phyloP scores from a whole-genome alignment of 1,140 invertebrate genomes.

The Aplysia californica region DNA sequence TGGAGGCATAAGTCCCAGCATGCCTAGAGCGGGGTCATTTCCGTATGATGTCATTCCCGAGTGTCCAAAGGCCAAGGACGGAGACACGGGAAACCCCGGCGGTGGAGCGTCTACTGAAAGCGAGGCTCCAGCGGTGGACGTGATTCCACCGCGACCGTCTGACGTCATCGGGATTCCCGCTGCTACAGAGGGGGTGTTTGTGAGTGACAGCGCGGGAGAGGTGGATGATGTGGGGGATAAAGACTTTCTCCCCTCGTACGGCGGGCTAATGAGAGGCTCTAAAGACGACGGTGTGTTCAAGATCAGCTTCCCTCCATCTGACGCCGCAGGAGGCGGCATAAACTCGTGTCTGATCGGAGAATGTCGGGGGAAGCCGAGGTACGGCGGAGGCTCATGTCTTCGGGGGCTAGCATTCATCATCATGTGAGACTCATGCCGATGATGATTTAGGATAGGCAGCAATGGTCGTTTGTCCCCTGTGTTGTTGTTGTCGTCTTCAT shows the following conservation, averaged over 20 bases:
- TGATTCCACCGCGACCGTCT: background rate
- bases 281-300: slow-evolving; percentile 17
- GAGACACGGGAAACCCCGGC: background rate
- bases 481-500: slow-evolving; percentile 14
- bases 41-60: slow-evolving; percentile 9
- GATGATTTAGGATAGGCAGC: background rate
- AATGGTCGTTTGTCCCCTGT: background rate
- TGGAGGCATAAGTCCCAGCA: slow-evolving; percentile 27
- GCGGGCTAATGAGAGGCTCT: background rate
- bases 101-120: background rate
- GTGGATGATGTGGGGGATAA: background rate
- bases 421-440: background rate
- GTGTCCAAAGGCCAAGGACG: slow-evolving; percentile 8
- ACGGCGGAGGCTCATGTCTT: background rate
- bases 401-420: background rate
- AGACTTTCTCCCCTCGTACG: background rate
- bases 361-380: background rate
- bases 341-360: background rate
- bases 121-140: background rate
- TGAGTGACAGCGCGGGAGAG: background rate
- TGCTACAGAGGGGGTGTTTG: background rate
- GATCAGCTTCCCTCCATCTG: slow-evolving; percentile 3
- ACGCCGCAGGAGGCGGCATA: background rate
- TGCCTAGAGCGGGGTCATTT: slow-evolving; percentile 5
- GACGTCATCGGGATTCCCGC: background rate